Evolutionary conservation across 2,888 invertebrate genomes (phyloP).

Genomic region (Noctua janthe): DNA sequence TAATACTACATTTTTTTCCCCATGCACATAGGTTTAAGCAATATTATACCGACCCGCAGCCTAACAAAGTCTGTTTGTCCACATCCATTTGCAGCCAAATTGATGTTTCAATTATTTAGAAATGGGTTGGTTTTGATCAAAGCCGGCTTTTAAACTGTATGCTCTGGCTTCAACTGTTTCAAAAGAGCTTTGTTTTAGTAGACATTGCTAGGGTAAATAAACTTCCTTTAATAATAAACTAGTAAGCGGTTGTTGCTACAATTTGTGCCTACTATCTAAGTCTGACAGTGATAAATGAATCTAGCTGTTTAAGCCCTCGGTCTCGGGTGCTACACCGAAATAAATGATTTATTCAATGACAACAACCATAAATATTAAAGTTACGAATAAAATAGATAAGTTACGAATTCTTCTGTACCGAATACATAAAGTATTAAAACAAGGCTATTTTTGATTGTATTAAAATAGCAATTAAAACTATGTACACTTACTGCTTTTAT

Average conservation of each 20-base stretch:
- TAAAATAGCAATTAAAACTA: not conserved
- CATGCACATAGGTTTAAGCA: not conserved
- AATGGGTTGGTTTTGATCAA: slow-evolving; percentile 21
- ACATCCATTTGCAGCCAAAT: slow-evolving; percentile 5
- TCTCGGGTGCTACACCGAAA: not conserved
- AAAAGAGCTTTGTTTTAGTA: not conserved
- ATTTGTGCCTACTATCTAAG: slow-evolving; percentile 3
- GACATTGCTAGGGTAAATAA: not conserved
- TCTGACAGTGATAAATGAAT: slow-evolving; percentile 46
- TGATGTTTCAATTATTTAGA: slow-evolving; percentile 32
- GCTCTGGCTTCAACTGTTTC: not conserved
- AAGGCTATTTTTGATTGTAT: not conserved
- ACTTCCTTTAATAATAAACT: slow-evolving; percentile 2
- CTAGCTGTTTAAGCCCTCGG: not conserved
- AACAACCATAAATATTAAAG: not conserved
- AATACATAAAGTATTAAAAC: not conserved
- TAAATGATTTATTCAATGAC: slow-evolving; percentile 35
- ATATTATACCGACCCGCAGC: not conserved
- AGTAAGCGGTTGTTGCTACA: slow-evolving; percentile 10
- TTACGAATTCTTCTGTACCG: not conserved
- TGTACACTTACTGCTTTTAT: not conserved
- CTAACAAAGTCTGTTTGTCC: not conserved
- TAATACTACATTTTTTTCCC: not conserved
- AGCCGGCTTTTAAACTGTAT: slow-evolving; percentile 3
- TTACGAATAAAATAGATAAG: slow-evolving; percentile 8